Percentiles rank a stretch among this genome's conserved stretches.
phyloP scores from a whole-genome alignment of 2,888 invertebrate genomes.

The Lepas anatifera region DNA sequence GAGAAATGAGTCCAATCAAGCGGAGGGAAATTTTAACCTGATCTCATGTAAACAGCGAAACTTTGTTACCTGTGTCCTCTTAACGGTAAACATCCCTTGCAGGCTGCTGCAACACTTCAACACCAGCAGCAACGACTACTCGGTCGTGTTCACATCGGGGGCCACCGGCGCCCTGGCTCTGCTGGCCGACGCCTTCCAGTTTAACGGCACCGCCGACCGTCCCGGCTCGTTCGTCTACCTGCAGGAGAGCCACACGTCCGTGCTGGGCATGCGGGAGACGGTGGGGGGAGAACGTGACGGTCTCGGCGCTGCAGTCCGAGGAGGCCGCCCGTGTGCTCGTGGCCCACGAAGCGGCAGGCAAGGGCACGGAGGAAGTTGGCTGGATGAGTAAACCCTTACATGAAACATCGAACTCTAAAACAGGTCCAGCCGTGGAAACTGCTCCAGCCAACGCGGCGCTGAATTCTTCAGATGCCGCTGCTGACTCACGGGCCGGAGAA shows the following conservation, averaged over 20 bases:
- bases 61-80: too few species aligned
- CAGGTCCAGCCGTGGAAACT: too few species aligned
- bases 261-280: conserved; percentile 76
- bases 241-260: conserved; percentile 90
- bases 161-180: conserved; percentile 77
- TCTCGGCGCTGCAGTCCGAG: conserved; percentile 19
- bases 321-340: conserved; percentile 11
- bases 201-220: conserved; percentile 4
- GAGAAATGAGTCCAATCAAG: too few species aligned
- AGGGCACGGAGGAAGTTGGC: too few species aligned
- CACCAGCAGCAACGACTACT: conserved; percentile 63
- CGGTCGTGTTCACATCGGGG: conserved; percentile 84
- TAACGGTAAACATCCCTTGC: too few species aligned
- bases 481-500: conserved; percentile 45
- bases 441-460: conserved; percentile 39
- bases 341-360: conserved; percentile 31
- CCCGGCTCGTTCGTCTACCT: conserved; percentile 61
- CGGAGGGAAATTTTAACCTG: too few species aligned
- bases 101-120: conserved; percentile 77
- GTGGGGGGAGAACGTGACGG: conserved; percentile 33
- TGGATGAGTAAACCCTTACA: too few species aligned
- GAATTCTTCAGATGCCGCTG: conserved; percentile 47
- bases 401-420: too few species aligned
- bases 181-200: conserved; percentile 63
- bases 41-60: too few species aligned